Evolutionary conservation across 2,888 invertebrate species (phyloP).

Genomic region (Monochamus alternatus): DNA sequence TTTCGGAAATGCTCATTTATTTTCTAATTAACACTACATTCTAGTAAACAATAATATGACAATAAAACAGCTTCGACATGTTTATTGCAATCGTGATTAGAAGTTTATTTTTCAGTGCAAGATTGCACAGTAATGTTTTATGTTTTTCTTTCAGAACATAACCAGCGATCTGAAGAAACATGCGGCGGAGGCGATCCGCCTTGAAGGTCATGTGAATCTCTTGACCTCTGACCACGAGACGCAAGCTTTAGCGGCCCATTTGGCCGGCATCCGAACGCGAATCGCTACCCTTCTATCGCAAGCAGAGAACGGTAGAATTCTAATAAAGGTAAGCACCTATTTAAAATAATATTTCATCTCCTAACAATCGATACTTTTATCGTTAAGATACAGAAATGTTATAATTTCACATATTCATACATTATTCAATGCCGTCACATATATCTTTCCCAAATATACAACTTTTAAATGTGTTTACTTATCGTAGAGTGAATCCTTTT

Average conservation of each 20-base stretch:
- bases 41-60: too few relatives aligned
- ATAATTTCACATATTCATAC: too few relatives aligned
- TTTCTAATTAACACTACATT: too few relatives aligned
- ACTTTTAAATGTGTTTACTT: too few relatives aligned
- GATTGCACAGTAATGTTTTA: not conserved
- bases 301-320: conserved; percentile 77
- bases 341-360: too few relatives aligned
- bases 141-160: conserved; percentile 76
- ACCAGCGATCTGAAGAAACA: conserved; percentile 80
- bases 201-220: conserved; percentile 77
- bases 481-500: too few relatives aligned
- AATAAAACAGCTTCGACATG: too few relatives aligned
- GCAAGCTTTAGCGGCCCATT: conserved; percentile 73
- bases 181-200: conserved; percentile 77
- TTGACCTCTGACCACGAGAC: conserved; percentile 80
- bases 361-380: too few relatives aligned
- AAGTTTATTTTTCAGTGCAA: not conserved
- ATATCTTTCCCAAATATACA: too few relatives aligned
- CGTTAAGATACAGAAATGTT: too few relatives aligned
- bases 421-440: too few relatives aligned
- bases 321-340: conserved; percentile 63
- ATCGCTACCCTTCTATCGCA: conserved; percentile 79
- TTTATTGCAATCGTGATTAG: not conserved
- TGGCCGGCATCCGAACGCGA: conserved; percentile 77
- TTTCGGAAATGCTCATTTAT: too few relatives aligned